phyloP scores from a whole-genome alignment of 2,797 vertebrate species.

The Macropodus opercularis region DNA sequence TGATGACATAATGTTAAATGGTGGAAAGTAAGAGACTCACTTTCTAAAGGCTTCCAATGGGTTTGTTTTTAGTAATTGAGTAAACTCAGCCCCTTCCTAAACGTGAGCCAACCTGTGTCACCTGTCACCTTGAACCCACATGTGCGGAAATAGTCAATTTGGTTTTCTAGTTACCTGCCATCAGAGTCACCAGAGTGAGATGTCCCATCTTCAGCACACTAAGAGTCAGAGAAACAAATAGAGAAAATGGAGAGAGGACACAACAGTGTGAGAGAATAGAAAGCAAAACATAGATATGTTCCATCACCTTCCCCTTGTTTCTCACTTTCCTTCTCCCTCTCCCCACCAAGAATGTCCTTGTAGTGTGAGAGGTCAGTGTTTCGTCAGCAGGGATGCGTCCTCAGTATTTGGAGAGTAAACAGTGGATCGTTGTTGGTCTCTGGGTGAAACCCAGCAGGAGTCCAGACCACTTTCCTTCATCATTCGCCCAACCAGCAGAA shows the following conservation, averaged over 20 bases:
- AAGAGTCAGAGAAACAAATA: constrained; percentile 17
- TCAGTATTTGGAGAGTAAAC: constrained; percentile 77
- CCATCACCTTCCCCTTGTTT: constrained; percentile 27
- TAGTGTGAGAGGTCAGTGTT: constrained; percentile 62
- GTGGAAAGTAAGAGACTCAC: neutral
- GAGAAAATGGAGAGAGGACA: constrained; percentile 6
- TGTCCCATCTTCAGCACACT: constrained; percentile 68
- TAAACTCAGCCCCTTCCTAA: too few relatives aligned
- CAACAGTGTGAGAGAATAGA: constrained; percentile 15
- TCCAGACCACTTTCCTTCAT: constrained; percentile 44
- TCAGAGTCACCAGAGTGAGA: constrained; percentile 50
- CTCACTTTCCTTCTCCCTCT: constrained; percentile 44
- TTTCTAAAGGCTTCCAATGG: neutral
- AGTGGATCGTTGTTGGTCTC: constrained; percentile 59
- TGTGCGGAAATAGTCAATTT: neutral
- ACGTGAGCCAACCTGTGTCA: too few relatives aligned
- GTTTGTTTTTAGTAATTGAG: neutral
- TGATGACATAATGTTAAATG: neutral
- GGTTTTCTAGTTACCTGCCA: constrained; percentile 64
- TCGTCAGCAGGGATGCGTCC: constrained; percentile 71
- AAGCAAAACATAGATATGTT: constrained; percentile 8
- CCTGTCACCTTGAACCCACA: too few relatives aligned
- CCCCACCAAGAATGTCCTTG: constrained; percentile 60
- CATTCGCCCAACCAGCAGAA: constrained; percentile 6
- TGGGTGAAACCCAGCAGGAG: constrained; percentile 59